These are phyloP conservation scores for Drosophila ananassae DNA, from an alignment of 1,140 invertebrate genomes.

Conservation along the genomic window DNA sequence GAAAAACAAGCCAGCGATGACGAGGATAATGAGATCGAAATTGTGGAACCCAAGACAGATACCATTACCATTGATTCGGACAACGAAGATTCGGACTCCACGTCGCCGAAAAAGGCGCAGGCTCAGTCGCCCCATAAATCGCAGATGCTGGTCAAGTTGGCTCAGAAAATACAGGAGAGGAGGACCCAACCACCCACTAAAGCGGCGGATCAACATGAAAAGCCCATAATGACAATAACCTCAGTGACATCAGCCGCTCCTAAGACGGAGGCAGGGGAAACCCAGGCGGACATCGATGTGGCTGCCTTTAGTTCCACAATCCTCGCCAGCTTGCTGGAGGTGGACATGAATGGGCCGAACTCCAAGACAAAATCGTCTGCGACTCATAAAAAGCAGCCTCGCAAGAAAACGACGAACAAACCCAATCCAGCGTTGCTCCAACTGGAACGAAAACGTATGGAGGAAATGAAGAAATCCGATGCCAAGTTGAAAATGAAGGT, in stretches of 20 bases:
- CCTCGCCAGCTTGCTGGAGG: slow-evolving; percentile 74
- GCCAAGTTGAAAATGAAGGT: slow-evolving; percentile 73
- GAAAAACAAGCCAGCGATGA: slow-evolving; percentile 83
- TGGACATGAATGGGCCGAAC: slow-evolving; percentile 58
- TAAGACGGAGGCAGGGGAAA: not conserved
- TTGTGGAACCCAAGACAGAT: slow-evolving; percentile 82
- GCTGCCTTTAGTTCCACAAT: slow-evolving; percentile 69
- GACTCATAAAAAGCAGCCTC: slow-evolving; percentile 72
- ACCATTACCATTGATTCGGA: slow-evolving; percentile 83
- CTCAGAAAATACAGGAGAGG: not conserved
- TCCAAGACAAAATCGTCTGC: slow-evolving; percentile 40
- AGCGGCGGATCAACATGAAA: not conserved
- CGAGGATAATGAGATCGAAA: slow-evolving; percentile 83
- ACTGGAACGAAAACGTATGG: slow-evolving; percentile 69
- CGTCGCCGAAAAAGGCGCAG: slow-evolving; percentile 4
- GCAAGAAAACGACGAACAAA: slow-evolving; percentile 77
- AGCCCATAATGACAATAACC: slow-evolving; percentile 48
- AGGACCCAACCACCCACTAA: not conserved
- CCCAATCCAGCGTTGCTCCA: slow-evolving; percentile 78
- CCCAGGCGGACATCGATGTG: slow-evolving; percentile 54
- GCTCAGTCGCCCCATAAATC: not conserved
- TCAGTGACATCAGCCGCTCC: slow-evolving; percentile 51
- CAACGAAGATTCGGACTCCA: slow-evolving; percentile 67
- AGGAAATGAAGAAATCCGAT: slow-evolving; percentile 70
- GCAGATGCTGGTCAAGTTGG: not conserved